Evolutionary conservation across 2,113 vertebrate genomes (phyloP), one percentile per base, ranked within the genome.

Genomic region (Paramisgurnus dabryanus): DNA sequence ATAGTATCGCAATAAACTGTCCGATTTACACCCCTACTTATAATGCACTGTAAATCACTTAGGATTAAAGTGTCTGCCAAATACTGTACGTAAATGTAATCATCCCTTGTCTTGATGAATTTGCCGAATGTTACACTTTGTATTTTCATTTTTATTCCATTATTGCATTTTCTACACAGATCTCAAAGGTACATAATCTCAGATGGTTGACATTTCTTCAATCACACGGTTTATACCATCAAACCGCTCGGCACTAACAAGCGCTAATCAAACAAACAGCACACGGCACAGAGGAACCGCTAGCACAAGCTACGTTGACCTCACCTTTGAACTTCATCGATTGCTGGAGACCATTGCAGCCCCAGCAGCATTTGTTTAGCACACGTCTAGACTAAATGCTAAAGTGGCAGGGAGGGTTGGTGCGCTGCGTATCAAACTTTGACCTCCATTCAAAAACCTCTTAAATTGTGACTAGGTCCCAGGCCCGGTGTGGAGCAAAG

Each of bases 241-340:
- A 18, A 18, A 58, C 55, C 1, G 6, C 55, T n/a, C 45, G 10
- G 45, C 45, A 7, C 45, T 47, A 47, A 7, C 45, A 17, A 2
- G 6, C n/a, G 7, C 55, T 58, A 58, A 18, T 58, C 17, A 58
- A 18, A 58, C 1, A 18, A 58, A 58, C 55, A n/a, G 55, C 17
- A 17, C 55, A 7, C 2, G 55, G 7, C 55, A 58, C 55, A 58
- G 55, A 58, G n/a, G n/a, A 73, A 41, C n/a, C 17, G 60, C 60
- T 60, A 73, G 40, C 39, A 43, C 39, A 43, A 7, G 43, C 55
- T 43, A 15, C 10, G 7, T n/a, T 10, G 61, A 82, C 45, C 61
- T 65, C 61, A 67, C 71, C 34, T 77, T 69, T 71, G 76, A 58
- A 61, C 57, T 49, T 66, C 78, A 85, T 85, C 76, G 79, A 86